phyloP scores from a whole-genome alignment of 2,113 vertebrate genomes.

The Glaucidium brasilianum region DNA sequence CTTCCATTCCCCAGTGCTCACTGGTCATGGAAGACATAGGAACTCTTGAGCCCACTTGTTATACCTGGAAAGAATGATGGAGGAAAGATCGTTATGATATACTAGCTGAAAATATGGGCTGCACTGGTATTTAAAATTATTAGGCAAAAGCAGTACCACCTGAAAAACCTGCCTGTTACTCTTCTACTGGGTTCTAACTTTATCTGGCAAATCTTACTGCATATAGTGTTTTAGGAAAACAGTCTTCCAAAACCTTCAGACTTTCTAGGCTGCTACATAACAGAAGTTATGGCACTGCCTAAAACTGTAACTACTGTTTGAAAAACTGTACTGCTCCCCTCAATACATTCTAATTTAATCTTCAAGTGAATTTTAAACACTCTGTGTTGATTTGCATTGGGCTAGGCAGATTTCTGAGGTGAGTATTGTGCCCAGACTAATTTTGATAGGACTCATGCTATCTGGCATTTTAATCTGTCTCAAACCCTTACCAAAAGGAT shows the following conservation, averaged over 20 bases:
- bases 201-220: neutral
- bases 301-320: neutral
- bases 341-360: neutral
- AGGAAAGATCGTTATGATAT: neutral
- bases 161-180: neutral
- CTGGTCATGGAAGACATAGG: neutral
- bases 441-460: neutral
- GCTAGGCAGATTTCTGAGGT: neutral
- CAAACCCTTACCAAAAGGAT: neutral
- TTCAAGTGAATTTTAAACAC: neutral
- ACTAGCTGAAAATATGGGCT: neutral
- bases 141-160: neutral
- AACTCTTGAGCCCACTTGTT: neutral
- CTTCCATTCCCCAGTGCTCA: neutral
- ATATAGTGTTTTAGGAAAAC: neutral
- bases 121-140: neutral
- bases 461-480: neutral
- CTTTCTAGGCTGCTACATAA: neutral
- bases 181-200: neutral
- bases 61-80: neutral
- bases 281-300: neutral
- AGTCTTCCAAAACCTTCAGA: neutral
- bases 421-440: neutral
- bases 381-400: neutral
- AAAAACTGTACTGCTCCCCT: neutral